Evolutionary conservation across 1,140 invertebrate genomes (phyloP).

Genomic region (Papilio xuthus): DNA sequence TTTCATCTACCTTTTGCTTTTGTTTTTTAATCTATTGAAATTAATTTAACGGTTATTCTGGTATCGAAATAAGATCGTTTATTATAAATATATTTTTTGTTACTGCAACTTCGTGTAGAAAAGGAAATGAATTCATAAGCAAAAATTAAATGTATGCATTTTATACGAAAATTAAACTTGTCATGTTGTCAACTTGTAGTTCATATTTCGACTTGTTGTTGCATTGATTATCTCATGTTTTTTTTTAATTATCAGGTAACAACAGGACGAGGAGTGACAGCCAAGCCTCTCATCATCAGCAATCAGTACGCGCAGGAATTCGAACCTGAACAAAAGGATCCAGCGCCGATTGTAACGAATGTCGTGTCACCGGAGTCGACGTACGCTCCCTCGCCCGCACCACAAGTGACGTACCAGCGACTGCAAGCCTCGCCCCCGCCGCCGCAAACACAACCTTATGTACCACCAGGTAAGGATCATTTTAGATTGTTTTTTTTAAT

Average conservation of each 20-base stretch:
- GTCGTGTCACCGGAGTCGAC: conserved; percentile 41
- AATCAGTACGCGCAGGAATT: conserved; percentile 77
- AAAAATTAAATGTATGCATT: background rate
- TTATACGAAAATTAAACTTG: too few relatives aligned
- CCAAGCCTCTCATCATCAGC: conserved; percentile 74
- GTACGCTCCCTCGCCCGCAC: conserved; percentile 48
- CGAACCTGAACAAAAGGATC: conserved; percentile 71
- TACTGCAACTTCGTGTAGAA: background rate
- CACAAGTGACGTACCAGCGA: conserved; percentile 40
- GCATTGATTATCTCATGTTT: too few relatives aligned
- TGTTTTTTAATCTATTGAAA: background rate
- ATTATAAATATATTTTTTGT: background rate
- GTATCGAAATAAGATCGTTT: background rate
- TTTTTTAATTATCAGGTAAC: conserved; percentile 56
- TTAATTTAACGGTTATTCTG: background rate
- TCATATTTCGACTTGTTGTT: too few relatives aligned
- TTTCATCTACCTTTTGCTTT: background rate
- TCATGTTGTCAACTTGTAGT: too few relatives aligned
- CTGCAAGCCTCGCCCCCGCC: conserved; percentile 54
- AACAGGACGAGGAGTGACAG: conserved; percentile 64
- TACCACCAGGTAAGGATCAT: conserved; percentile 68
- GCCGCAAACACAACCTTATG: conserved; percentile 62
- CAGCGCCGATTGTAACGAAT: conserved; percentile 40
- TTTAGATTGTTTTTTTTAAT: background rate
- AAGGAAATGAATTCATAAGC: background rate